A percentile compares a stretch with the other conserved stretches of the same genome.
Conservation (phyloP, 2,888 invertebrate genomes). For the Ophion obscuratus region DNA sequence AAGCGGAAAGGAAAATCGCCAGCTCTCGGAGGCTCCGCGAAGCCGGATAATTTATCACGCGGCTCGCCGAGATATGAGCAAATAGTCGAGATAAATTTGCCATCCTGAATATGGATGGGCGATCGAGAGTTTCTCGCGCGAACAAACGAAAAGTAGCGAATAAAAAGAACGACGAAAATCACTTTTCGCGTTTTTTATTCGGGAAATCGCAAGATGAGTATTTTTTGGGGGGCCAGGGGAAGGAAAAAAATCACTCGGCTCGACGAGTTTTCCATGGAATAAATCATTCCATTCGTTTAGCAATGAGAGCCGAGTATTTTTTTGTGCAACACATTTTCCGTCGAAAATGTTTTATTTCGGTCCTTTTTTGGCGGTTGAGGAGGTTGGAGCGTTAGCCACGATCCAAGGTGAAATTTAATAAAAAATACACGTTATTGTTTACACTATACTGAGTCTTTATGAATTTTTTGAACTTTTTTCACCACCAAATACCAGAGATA, state of each 20-base stretch:
- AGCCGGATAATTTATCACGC: conserved; percentile 49
- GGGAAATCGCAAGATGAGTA: not conserved
- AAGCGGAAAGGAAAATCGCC: conserved; percentile 50
- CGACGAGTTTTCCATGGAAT: not conserved
- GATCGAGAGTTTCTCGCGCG: not conserved
- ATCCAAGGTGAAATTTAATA: too few species aligned
- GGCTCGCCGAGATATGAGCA: conserved; percentile 31
- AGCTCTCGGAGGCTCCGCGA: conserved; percentile 40
- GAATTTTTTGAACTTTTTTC: too few species aligned
- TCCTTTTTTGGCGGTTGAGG: too few species aligned
- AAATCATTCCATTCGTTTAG: too few species aligned
- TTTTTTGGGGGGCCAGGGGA: not conserved
- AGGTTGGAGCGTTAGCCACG: too few species aligned
- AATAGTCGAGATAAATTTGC: conserved; percentile 24
- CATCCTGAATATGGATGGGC: not conserved
- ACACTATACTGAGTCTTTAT: too few species aligned
- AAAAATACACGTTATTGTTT: too few species aligned
- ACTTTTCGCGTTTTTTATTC: not conserved
- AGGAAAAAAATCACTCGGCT: not conserved
- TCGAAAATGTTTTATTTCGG: too few species aligned
- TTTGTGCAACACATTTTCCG: too few species aligned
- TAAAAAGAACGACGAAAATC: not conserved
- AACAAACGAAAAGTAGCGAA: not conserved
- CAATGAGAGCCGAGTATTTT: too few species aligned
- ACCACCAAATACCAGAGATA: too few species aligned